A percentile compares a stretch with the other conserved stretches of the same genome.
phyloP scores from a whole-genome alignment of 2,113 vertebrate species.

The Pluvianellus socialis region DNA sequence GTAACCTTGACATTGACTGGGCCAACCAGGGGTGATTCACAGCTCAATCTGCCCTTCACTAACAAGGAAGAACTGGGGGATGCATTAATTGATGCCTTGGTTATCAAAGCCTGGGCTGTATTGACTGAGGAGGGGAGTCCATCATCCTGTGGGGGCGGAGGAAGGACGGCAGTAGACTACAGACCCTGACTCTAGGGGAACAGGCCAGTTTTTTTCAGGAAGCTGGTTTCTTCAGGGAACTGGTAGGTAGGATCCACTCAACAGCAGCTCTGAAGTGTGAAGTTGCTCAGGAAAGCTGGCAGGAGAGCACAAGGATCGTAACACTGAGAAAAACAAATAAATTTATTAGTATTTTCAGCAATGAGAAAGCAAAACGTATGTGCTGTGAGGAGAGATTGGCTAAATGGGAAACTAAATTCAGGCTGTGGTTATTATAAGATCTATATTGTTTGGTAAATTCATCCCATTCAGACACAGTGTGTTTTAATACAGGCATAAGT shows the following conservation, averaged over 20 bases:
- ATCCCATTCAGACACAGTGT: background rate
- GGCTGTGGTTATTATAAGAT: rapidly evolving
- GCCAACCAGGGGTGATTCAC: background rate
- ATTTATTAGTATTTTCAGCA: background rate
- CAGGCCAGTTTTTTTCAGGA: background rate
- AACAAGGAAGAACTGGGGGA: background rate
- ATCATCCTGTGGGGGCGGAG: background rate
- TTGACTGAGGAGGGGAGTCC: background rate
- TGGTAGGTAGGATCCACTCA: background rate
- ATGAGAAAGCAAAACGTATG: background rate
- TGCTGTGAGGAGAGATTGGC: background rate
- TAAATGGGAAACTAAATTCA: background rate
- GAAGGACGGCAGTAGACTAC: background rate
- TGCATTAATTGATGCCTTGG: background rate
- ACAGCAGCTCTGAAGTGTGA: background rate
- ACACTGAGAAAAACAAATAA: background rate
- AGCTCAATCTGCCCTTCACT: background rate
- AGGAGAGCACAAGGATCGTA: background rate
- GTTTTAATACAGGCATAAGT: background rate
- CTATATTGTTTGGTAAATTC: background rate
- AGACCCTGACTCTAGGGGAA: background rate
- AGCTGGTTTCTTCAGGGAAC: background rate
- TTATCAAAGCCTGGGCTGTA: background rate
- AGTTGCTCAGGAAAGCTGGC: background rate
- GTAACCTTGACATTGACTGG: background rate